phyloP scores from a whole-genome alignment of 2,797 vertebrate species.

The Rhynchotus rufescens region DNA sequence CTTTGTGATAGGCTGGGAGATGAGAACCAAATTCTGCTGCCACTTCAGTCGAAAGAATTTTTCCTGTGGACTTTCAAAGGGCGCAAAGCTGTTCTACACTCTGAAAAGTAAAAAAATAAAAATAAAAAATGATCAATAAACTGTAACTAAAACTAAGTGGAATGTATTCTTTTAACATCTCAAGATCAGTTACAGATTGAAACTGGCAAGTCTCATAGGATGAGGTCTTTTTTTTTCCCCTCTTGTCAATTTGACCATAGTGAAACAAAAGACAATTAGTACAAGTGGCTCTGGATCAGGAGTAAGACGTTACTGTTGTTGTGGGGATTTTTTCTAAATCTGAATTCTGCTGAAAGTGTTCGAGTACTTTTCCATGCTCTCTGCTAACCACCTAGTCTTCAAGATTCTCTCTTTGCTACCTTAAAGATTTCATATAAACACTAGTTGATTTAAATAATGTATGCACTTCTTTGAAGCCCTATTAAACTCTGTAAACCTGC shows the following conservation, averaged over 20 bases:
- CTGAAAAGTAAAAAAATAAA: neutral
- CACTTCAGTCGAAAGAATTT: conserved; percentile 5
- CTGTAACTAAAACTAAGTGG: neutral
- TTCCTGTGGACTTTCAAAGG: conserved; percentile 4
- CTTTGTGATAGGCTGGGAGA: conserved; percentile 64
- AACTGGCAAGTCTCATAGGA: neutral
- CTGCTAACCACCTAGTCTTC: neutral
- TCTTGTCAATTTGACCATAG: neutral
- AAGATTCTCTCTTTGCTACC: neutral
- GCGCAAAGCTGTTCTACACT: neutral
- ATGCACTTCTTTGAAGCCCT: neutral
- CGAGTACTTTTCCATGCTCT: neutral
- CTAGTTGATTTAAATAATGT: neutral
- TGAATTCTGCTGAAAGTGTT: neutral
- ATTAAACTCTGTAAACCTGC: neutral
- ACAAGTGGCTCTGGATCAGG: neutral
- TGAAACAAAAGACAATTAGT: neutral
- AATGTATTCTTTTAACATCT: neutral
- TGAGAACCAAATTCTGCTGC: conserved; percentile 42
- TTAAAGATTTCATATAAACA: conserved; percentile 22
- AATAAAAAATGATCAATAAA: neutral
- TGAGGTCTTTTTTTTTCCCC: neutral
- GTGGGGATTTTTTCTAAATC: fast-evolving
- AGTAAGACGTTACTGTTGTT: neutral
- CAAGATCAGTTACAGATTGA: neutral